Evolutionary conservation across 2,888 invertebrate species (phyloP).

Genomic region (Dysmachus trigonus): DNA sequence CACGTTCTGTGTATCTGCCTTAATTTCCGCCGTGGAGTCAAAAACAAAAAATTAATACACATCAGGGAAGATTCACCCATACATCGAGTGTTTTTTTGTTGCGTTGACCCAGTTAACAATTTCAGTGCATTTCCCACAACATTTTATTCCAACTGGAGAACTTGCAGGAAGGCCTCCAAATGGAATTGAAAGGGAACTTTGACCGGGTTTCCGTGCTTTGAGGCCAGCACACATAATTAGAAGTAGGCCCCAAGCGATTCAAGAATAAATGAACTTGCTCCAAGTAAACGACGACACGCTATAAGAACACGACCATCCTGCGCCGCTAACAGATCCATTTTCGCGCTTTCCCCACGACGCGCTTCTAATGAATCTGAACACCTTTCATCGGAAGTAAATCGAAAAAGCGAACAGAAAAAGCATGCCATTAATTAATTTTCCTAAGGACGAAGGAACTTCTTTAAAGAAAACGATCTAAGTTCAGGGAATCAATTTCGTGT

Average conservation of each 20-base stretch:
- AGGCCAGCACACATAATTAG: background rate
- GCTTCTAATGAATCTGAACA: background rate
- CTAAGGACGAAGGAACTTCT: background rate
- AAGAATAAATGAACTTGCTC: background rate
- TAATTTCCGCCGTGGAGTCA: background rate
- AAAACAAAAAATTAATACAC: background rate
- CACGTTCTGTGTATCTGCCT: background rate
- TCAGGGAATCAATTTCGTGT: background rate
- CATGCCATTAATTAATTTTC: background rate
- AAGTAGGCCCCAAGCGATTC: background rate
- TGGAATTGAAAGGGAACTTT: background rate
- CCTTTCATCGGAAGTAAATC: background rate
- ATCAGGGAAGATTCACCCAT: background rate
- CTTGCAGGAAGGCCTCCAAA: background rate
- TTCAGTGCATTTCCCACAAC: background rate
- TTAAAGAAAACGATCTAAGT: background rate
- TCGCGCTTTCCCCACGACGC: background rate
- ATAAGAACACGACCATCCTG: background rate
- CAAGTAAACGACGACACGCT: background rate
- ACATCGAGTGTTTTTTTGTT: background rate
- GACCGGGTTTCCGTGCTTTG: background rate
- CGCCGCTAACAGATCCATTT: background rate
- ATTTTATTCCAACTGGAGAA: background rate
- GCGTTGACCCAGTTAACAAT: background rate
- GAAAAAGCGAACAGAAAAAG: background rate